Evolutionary conservation across 2,797 vertebrate genomes (phyloP), one percentile per base, ranked within the genome.

Genomic region (Eidolon dupreanum): DNA sequence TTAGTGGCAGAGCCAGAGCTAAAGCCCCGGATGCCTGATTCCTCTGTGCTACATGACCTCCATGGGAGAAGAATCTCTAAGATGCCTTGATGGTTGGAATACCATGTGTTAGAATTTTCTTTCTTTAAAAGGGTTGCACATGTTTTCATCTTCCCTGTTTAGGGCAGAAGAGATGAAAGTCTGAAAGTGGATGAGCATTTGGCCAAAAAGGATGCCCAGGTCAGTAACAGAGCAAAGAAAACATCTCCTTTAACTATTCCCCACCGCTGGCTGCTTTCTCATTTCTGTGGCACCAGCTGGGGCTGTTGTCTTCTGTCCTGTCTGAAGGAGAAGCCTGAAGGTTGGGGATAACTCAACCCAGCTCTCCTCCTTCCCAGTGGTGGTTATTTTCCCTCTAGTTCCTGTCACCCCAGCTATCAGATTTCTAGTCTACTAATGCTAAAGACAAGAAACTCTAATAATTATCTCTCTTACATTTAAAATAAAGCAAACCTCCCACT

Each of bases 141-240:
- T 53, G 9, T 3, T 68, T 9, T 84, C 46, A 26, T 88, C 66
- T 61, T 63, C 96, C 17, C 90, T 78, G 3, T 96, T 93, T 97
- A 99, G 98, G 98, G 99, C 22, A 99, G 99, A 98, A 98, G 98
- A 98, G 99, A 99, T 22, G 99, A 99, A 97, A 99, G 97, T 98
- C 98, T 98, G 22, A 98, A 91, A 74, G 98, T 98, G 90, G 98
- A 99, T 63, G 53, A 98, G 68, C 98, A 98, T 28, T 99, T 99
- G 96, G 98, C 99, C 77, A 99, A 99, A 98, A 98, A 98, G 22
- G 99, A 99, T 63, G 99, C 99, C 2, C 98, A 99, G 99, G 99
- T 99, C 51, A 77, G 93, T 94, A 88, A 83, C 16, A 63, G 46
- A 81, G 61, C 8, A 38, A 82, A 63, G 83, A 38, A 85, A 73